Evolutionary conservation across 2,797 vertebrate genomes (phyloP).

Genomic region (Galaxias olidus): DNA sequence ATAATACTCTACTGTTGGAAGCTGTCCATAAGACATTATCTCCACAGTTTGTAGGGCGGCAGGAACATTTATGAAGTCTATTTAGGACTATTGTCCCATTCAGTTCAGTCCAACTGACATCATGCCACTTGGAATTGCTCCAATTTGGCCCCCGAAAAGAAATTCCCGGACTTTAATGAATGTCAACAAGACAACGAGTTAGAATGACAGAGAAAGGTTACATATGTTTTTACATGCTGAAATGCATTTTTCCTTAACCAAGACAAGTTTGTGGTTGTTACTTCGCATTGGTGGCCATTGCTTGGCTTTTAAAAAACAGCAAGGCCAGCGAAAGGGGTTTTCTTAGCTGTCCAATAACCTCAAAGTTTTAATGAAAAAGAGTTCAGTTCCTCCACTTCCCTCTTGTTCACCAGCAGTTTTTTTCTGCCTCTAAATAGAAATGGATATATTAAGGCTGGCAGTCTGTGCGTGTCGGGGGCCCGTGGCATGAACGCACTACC

Average conservation of each 20-base stretch:
- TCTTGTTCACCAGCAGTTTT: slow-evolving; percentile 22
- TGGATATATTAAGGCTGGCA: slow-evolving; percentile 47
- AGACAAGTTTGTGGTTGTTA: slow-evolving; percentile 18
- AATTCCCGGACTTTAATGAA: slow-evolving; percentile 35
- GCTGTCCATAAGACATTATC: slow-evolving; percentile 8
- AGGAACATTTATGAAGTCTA: slow-evolving; percentile 26
- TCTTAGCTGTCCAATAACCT: slow-evolving; percentile 13
- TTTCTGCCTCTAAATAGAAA: slow-evolving; percentile 37
- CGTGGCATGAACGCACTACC: slow-evolving; percentile 4
- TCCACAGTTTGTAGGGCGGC: slow-evolving; percentile 9
- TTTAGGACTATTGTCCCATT: slow-evolving; percentile 34
- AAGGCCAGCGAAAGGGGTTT: slow-evolving; percentile 6
- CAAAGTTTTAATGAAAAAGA: slow-evolving; percentile 9
- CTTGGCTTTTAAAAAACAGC: background rate
- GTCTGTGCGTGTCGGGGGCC: slow-evolving; percentile 21
- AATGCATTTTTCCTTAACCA: slow-evolving; percentile 35
- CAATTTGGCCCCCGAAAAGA: slow-evolving; percentile 39
- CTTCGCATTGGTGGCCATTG: slow-evolving; percentile 11
- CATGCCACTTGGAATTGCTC: slow-evolving; percentile 21
- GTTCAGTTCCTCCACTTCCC: background rate
- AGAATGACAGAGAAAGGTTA: slow-evolving; percentile 31
- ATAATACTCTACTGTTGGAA: background rate
- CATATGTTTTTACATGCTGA: slow-evolving; percentile 38
- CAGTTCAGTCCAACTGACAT: slow-evolving; percentile 19
- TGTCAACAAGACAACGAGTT: slow-evolving; percentile 55